Evolutionary conservation across 2,113 vertebrate genomes (phyloP), one percentile per base, ranked within the genome.

Genomic region (Mobula hypostoma): DNA sequence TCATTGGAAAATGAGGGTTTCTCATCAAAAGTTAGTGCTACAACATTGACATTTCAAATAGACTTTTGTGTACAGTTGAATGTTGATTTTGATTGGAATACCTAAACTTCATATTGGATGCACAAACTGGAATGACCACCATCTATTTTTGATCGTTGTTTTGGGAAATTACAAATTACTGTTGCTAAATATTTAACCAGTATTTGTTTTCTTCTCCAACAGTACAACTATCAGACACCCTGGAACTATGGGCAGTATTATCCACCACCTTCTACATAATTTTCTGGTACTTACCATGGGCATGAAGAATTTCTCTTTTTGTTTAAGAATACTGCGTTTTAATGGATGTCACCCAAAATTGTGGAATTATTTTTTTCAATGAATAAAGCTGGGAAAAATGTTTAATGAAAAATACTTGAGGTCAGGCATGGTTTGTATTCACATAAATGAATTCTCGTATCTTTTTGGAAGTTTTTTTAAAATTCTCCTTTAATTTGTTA

Each of bases 221-320:
- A 99, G 95, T 99, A 99, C 94, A 98, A 98, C 72, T 98, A 98
- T 48, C 98, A 98, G 95, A 99, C 98, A 80, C 97, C 98, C 0
- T 99, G 99, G 99, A 98, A 98, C 95, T 99, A 99, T 2, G 99
- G 98, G 96, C 99, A 99, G 95, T 99, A 99, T 97, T 99, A 99
- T 94, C 98, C 98, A 0, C 98, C 98, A 68, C 97, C 98, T 94
- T 97, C 98, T 0, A 99, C 98, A 95, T 99, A 98, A 99, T 97
- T 36, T 95, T 94, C 7, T 94, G 70, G 94, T 82, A 93, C 94
- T 95, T 95, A 68, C 27, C 40, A 40, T 27, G 11, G 63, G 63
- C 68, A 32, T 72, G 91, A 90, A 66, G 40, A 74, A 15, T 74
- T 93, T 90, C 17, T 14, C 63, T 90, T 90, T n/a, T 2, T 32